Base-by-base conservation (phyloP, 2,113 vertebrate genomes). In the Rhabdornis inornatus region DNA sequence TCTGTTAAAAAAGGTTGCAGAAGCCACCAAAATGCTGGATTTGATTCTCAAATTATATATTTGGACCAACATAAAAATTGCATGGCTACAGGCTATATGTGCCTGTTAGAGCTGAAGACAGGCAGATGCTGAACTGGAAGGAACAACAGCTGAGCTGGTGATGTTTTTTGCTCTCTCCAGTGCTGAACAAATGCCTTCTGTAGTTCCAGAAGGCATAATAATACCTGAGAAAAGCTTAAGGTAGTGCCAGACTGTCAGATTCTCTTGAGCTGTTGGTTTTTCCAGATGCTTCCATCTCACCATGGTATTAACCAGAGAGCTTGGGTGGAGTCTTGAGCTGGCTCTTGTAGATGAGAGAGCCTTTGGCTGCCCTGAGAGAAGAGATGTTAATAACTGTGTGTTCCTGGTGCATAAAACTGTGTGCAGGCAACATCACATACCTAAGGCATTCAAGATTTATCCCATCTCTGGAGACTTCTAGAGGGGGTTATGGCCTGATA, bases 281-380 rank as follows among this genome's bases (percentile, higher is more conserved):
- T 92, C 24, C 56, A n/a, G 72, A 30, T 0, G 0, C 17, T 64
- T 75, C 59, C 3, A 11, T 70, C n/a, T 89, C 2, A 4, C 66
- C 19, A 1, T 52, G 33, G 15, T 27, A 14, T 61, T 77, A 65
- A 80, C 13, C 39, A 25, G 79, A 52, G 79, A 56, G 15, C 33
- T 78, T 78, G 63, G 56, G 10, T 49, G 3, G 44, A 69, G 17
- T 47, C 52, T 78, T 0, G 0, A 47, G 47, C 2, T 83, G 56
- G 21, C 47, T 83, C 0, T 0, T 49, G 79, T 45, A 0, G 0
- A 18, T 56, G 53, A 27, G 11, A 4, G 22, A 76, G 37, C 63
- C 37, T 64, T 78, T 71, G 82, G 47, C 75, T 83, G 45, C 21
- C 6, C 21, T 9, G 28, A 22, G 64, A 42, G 37, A 25, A 0